These are phyloP conservation scores for Steromphala cineraria DNA, from an alignment of 2,888 invertebrate species.

Conservation along the genomic window DNA sequence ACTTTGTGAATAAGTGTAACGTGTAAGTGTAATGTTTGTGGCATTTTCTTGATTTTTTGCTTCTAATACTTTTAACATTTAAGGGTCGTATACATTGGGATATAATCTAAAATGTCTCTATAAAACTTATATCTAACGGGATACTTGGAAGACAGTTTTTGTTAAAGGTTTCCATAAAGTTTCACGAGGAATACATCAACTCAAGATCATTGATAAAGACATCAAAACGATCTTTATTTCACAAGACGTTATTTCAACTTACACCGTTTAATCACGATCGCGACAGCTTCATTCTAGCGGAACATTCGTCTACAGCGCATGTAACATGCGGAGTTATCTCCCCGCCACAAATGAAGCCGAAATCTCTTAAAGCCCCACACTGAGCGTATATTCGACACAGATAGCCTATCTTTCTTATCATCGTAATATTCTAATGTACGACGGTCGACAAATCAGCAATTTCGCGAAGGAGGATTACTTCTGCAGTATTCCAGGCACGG, in stretches of 20 bases:
- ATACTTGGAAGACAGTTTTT: too few relatives aligned
- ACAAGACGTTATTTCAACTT: background rate
- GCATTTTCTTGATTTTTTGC: too few relatives aligned
- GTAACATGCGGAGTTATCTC: background rate
- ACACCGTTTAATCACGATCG: background rate
- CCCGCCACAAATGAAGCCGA: background rate
- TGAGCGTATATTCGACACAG: background rate
- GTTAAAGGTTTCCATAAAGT: too few relatives aligned
- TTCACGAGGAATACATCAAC: too few relatives aligned
- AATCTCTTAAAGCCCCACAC: background rate
- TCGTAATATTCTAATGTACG: background rate
- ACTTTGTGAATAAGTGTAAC: too few relatives aligned
- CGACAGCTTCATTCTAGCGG: background rate
- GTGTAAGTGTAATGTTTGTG: too few relatives aligned
- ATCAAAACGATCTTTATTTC: too few relatives aligned
- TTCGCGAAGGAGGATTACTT: background rate
- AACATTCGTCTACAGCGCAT: background rate
- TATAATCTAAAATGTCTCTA: too few relatives aligned
- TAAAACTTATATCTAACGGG: too few relatives aligned
- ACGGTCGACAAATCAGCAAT: conserved; percentile 7
- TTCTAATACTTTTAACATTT: too few relatives aligned
- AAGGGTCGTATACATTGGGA: too few relatives aligned
- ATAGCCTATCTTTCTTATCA: background rate
- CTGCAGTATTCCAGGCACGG: background rate
- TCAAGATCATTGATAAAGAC: too few relatives aligned